Conservation (phyloP, 2,888 invertebrate genomes). For the Scelioninae gen. 2 region DNA sequence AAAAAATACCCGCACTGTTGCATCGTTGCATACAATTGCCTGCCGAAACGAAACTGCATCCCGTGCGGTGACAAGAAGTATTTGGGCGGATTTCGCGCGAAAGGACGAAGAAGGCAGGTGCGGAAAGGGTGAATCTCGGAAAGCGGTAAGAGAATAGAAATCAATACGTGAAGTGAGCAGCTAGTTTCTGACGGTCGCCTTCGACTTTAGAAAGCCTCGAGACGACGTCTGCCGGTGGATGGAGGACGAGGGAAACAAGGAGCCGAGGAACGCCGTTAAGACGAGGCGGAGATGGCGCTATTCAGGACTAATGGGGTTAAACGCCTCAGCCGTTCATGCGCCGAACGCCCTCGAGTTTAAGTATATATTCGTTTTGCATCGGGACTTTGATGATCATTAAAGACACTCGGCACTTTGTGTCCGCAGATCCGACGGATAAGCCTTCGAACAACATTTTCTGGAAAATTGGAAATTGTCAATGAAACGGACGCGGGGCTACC, state of each 20-base stretch:
- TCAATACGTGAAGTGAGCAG: slow-evolving; percentile 74
- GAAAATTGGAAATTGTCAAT: slow-evolving; percentile 1
- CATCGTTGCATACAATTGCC: slow-evolving; percentile 7
- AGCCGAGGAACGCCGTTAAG: slow-evolving; percentile 55
- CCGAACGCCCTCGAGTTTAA: slow-evolving; percentile 65
- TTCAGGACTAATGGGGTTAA: slow-evolving; percentile 74
- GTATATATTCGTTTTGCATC: slow-evolving; percentile 62
- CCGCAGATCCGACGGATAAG: slow-evolving; percentile 9
- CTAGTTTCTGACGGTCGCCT: slow-evolving; percentile 67
- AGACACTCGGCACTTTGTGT: slow-evolving; percentile 50
- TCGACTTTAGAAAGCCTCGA: slow-evolving; percentile 72
- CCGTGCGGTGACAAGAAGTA: slow-evolving; percentile 46
- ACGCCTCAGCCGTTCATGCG: slow-evolving; percentile 71
- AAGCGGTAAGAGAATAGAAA: slow-evolving; percentile 74
- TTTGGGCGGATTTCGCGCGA: slow-evolving; percentile 52
- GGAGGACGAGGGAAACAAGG: slow-evolving; percentile 59
- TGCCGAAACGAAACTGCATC: slow-evolving; percentile 29
- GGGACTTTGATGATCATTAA: slow-evolving; percentile 57
- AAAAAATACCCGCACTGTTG: not conserved
- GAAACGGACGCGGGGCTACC: not conserved
- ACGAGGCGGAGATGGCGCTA: slow-evolving; percentile 59
- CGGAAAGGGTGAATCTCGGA: slow-evolving; percentile 69
- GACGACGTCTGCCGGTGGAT: slow-evolving; percentile 67
- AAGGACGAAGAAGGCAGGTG: slow-evolving; percentile 59
- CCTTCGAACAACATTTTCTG: slow-evolving; percentile 16